A percentile compares a stretch with the other conserved stretches of the same genome.
Evolutionary conservation across 1,140 invertebrate genomes (phyloP).

Genomic region (Triops cancriformis): DNA sequence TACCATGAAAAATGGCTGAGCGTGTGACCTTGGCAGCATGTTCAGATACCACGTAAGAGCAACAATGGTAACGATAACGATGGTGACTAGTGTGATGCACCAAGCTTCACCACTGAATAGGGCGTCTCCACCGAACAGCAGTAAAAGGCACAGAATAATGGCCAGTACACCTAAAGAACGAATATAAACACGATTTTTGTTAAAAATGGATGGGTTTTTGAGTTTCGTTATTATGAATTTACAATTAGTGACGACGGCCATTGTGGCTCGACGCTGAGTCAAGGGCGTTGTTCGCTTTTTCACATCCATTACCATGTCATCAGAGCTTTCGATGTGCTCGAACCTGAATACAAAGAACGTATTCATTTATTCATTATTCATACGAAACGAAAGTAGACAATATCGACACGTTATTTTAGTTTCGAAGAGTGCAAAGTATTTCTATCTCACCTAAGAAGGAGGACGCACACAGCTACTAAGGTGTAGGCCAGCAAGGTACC

Average conservation of each 20-base stretch:
- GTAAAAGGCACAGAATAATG: conserved; percentile 15
- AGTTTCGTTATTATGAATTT: background rate
- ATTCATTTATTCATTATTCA: too few species aligned
- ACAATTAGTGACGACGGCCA: conserved; percentile 6
- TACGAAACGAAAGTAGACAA: too few species aligned
- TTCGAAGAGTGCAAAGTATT: too few species aligned
- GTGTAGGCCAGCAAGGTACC: conserved; percentile 85
- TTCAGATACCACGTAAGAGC: conserved; percentile 42
- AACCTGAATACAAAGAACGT: conserved; percentile 52
- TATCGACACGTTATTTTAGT: too few species aligned
- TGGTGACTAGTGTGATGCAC: conserved; percentile 27
- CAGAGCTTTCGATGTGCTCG: conserved; percentile 39
- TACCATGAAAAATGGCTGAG: conserved; percentile 23
- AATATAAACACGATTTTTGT: background rate
- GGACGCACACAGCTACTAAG: conserved; percentile 79
- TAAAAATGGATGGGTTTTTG: background rate
- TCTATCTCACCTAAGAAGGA: conserved; percentile 78
- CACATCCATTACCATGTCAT: conserved; percentile 26
- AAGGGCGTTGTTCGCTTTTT: conserved; percentile 29
- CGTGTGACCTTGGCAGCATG: conserved; percentile 28
- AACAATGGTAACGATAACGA: conserved; percentile 36
- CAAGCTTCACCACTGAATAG: conserved; percentile 20
- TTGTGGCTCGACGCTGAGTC: conserved; percentile 24
- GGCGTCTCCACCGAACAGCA: background rate
- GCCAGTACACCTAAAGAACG: background rate